A percentile compares a stretch with the other conserved stretches of the same genome.
Evolutionary conservation across 2,888 invertebrate genomes (phyloP).

Genomic region (Esperia sulphurella): DNA sequence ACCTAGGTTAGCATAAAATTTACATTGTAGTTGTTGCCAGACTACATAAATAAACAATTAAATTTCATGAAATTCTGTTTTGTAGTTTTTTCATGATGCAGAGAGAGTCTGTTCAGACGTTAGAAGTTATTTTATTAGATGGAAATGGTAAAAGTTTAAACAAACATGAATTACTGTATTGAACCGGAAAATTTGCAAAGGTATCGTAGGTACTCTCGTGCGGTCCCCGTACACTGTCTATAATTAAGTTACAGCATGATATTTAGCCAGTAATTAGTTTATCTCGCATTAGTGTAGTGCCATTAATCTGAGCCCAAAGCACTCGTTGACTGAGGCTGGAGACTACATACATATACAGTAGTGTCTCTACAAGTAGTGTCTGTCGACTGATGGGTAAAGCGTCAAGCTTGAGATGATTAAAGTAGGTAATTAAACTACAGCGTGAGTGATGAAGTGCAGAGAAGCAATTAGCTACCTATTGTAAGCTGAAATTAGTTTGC

Average conservation of each 20-base stretch:
- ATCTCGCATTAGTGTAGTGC: conserved; percentile 52
- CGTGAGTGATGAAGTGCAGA: conserved; percentile 37
- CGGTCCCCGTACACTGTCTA: conserved; percentile 30
- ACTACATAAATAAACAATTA: too few relatives aligned
- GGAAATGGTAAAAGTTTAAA: neutral
- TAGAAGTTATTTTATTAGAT: too few relatives aligned
- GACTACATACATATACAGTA: neutral
- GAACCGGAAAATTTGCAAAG: conserved; percentile 21
- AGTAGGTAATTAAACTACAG: conserved; percentile 48
- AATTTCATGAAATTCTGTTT: too few relatives aligned
- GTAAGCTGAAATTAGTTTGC: conserved; percentile 4
- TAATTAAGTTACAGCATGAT: conserved; percentile 50
- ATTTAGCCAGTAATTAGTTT: conserved; percentile 63
- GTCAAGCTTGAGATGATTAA: conserved; percentile 30
- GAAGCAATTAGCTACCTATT: conserved; percentile 7
- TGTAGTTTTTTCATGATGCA: too few relatives aligned
- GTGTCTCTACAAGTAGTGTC: conserved; percentile 5
- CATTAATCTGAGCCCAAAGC: conserved; percentile 40
- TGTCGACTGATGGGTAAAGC: conserved; percentile 42
- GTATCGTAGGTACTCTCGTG: conserved; percentile 25
- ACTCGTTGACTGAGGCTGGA: conserved; percentile 1
- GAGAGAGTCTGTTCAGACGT: too few relatives aligned
- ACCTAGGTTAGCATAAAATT: too few relatives aligned
- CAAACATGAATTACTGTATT: conserved; percentile 14
- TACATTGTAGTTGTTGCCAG: too few relatives aligned